Conservation (phyloP, 2,888 invertebrate genomes). For the Parascotia fuliginaria region DNA sequence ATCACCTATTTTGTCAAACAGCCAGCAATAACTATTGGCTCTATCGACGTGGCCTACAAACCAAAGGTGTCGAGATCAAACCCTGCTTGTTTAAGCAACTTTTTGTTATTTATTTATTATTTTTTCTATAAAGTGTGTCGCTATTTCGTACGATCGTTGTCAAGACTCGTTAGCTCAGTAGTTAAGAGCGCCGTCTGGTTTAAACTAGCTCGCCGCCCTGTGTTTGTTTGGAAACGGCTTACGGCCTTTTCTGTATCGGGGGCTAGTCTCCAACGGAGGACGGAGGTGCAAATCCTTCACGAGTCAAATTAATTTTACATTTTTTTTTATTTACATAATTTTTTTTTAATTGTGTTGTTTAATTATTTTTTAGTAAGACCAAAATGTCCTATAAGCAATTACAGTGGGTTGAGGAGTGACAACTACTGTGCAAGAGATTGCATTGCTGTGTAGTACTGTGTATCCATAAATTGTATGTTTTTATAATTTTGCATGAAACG, state of each 20-base stretch:
- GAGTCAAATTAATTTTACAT: slow-evolving; percentile 20
- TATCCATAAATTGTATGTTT: too few species aligned
- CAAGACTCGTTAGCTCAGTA: slow-evolving; percentile 47
- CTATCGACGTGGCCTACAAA: not conserved
- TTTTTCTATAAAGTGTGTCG: slow-evolving; percentile 1
- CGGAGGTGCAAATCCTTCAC: slow-evolving; percentile 43
- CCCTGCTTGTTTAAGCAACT: not conserved
- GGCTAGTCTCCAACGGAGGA: slow-evolving; percentile 22
- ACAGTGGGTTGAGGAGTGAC: not conserved
- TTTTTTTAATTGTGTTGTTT: too few species aligned
- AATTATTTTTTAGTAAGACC: too few species aligned
- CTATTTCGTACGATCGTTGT: slow-evolving; percentile 9
- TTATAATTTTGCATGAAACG: too few species aligned
- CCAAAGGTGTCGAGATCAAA: not conserved
- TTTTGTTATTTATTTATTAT: slow-evolving; percentile 1
- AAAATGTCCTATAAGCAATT: too few species aligned
- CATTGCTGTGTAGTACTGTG: too few species aligned
- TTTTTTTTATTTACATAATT: not conserved
- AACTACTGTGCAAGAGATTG: too few species aligned
- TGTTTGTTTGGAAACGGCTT: slow-evolving; percentile 10
- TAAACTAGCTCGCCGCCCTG: slow-evolving; percentile 16
- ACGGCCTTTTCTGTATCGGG: slow-evolving; percentile 1
- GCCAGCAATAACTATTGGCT: not conserved
- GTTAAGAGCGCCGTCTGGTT: slow-evolving; percentile 36
- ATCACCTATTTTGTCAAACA: not conserved